phyloP scores from a whole-genome alignment of 2,797 vertebrate species.

The Centroberyx gerrardi region DNA sequence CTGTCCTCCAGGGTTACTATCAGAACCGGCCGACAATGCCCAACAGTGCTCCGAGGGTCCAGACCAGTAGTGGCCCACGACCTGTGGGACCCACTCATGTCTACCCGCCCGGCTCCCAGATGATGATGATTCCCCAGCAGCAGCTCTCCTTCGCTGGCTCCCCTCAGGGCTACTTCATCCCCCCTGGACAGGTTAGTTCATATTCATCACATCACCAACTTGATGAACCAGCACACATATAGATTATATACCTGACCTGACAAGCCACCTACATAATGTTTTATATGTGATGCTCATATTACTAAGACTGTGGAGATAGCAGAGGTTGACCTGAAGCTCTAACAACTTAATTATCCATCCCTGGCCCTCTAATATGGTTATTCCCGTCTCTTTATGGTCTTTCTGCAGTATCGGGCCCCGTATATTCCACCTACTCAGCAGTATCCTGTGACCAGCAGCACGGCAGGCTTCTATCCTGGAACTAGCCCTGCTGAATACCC shows the following conservation, averaged over 20 bases:
- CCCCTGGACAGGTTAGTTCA: slow-evolving; percentile 90
- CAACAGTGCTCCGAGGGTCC: slow-evolving; percentile 90
- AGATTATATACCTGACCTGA: too few relatives aligned
- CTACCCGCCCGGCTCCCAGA: slow-evolving; percentile 92
- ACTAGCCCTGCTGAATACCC: slow-evolving; percentile 93
- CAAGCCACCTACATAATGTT: not conserved
- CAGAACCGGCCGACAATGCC: slow-evolving; percentile 92
- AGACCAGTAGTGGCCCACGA: slow-evolving; percentile 90
- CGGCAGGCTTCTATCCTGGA: slow-evolving; percentile 93
- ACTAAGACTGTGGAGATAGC: not conserved
- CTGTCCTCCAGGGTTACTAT: slow-evolving; percentile 91
- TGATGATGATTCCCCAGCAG: slow-evolving; percentile 98
- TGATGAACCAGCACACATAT: not conserved
- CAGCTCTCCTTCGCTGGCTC: slow-evolving; percentile 93
- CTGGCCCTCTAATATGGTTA: not conserved
- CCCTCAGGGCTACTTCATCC: slow-evolving; percentile 95
- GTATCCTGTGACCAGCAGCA: slow-evolving; percentile 92
- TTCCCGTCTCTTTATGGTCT: slow-evolving; percentile 30
- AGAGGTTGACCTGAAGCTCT: not conserved
- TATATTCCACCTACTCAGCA: slow-evolving; percentile 94
- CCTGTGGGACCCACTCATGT: slow-evolving; percentile 93
- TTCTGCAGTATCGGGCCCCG: slow-evolving; percentile 86
- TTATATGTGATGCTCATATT: not conserved
- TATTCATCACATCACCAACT: not conserved
- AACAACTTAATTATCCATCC: slow-evolving; percentile 4